Evolutionary conservation across 2,888 invertebrate genomes (phyloP).

Genomic region (Lasioglossum malachurum): DNA sequence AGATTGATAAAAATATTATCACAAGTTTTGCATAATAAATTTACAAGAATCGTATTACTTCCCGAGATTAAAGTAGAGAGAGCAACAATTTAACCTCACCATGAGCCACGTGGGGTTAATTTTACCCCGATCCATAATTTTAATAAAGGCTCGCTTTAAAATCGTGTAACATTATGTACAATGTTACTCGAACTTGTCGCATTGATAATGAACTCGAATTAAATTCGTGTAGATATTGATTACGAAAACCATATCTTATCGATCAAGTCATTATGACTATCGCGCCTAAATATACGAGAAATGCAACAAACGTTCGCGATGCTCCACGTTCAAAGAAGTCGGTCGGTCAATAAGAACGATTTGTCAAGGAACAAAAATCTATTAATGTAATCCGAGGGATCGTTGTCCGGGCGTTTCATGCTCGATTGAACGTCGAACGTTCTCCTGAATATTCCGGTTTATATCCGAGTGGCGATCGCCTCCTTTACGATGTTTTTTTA

Average conservation of each 20-base stretch:
- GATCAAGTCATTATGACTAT: not conserved
- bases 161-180: no score
- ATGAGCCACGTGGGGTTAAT: no score
- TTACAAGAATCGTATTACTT: no score
- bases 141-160: no score
- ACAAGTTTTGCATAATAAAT: no score
- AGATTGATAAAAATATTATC: no score
- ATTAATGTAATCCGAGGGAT: not conserved
- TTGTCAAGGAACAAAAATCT: not conserved
- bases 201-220: no score
- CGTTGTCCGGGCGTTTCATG: conserved; percentile 12
- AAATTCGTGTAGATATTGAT: no score
- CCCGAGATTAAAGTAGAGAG: no score
- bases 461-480: conserved; percentile 31
- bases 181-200: no score
- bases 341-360: not conserved
- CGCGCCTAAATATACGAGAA: not conserved
- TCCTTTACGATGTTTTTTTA: conserved; percentile 40
- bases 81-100: no score
- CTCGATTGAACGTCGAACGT: conserved; percentile 15
- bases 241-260: not conserved
- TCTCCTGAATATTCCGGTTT: conserved; percentile 42
- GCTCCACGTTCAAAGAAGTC: not conserved
- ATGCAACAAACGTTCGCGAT: not conserved
- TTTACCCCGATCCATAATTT: no score